These are phyloP conservation scores for Drosophila meridiana DNA, from an alignment of 2,888 invertebrate genomes.

Conservation along the genomic window DNA sequence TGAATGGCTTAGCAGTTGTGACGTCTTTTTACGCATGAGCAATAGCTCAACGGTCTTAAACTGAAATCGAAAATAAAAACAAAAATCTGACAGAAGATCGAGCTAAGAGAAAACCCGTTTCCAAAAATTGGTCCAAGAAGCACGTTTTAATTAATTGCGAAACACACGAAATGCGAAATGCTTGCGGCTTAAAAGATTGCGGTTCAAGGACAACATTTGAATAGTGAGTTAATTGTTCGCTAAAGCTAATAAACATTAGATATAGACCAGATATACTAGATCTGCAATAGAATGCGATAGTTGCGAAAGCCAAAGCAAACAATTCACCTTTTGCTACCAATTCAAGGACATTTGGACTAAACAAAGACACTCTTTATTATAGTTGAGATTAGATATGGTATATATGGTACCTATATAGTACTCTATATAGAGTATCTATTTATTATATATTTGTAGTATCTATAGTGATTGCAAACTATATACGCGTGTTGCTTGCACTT, in stretches of 20 bases:
- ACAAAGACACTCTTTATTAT: neutral
- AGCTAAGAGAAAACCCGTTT: slow-evolving; percentile 38
- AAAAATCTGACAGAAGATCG: slow-evolving; percentile 29
- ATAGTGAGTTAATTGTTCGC: slow-evolving; percentile 28
- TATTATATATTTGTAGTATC: neutral
- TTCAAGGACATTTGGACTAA: neutral
- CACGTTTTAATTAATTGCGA: slow-evolving; percentile 42
- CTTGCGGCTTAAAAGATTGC: slow-evolving; percentile 30
- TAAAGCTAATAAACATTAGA: slow-evolving; percentile 30
- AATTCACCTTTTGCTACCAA: slow-evolving; percentile 1
- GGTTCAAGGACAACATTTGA: slow-evolving; percentile 51
- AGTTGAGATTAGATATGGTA: neutral
- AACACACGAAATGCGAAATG: slow-evolving; percentile 22
- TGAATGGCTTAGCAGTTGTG: slow-evolving; percentile 10
- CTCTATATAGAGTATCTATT: neutral
- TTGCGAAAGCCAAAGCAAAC: neutral
- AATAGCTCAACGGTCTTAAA: slow-evolving; percentile 21
- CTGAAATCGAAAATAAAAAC: slow-evolving; percentile 4
- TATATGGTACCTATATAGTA: neutral
- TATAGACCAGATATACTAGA: neutral
- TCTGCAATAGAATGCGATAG: neutral
- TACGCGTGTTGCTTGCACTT: neutral
- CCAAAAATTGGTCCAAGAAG: slow-evolving; percentile 37
- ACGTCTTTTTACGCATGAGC: slow-evolving; percentile 29
- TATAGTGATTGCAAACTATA: neutral